These are phyloP conservation scores for Gallinago jamesoni DNA, from an alignment of 2,113 vertebrate genomes.

Conservation along the genomic window DNA sequence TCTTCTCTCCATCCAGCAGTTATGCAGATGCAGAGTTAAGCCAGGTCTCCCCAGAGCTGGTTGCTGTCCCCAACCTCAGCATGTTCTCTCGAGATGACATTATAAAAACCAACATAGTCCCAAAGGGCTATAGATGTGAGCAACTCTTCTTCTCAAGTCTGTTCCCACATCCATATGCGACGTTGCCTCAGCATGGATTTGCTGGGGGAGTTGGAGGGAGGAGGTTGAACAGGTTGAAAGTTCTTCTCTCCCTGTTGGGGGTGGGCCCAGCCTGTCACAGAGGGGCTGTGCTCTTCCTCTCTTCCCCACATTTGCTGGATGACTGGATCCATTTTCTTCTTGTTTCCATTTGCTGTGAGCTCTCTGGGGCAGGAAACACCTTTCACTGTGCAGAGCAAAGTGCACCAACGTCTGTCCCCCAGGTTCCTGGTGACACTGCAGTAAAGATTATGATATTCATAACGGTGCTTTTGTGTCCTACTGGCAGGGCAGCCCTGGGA, in stretches of 20 bases:
- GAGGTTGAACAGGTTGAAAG: neutral
- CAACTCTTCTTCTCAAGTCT: neutral
- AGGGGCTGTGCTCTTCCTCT: neutral
- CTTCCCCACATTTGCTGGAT: neutral
- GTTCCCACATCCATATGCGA: neutral
- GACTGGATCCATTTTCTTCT: neutral
- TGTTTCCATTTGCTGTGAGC: neutral
- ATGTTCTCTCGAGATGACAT: rapidly evolving
- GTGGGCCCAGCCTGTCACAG: neutral
- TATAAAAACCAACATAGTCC: neutral
- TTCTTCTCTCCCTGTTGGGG: neutral
- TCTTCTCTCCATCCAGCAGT: neutral
- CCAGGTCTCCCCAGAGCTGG: neutral
- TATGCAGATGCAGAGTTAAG: neutral
- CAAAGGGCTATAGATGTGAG: neutral
- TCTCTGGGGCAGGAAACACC: neutral
- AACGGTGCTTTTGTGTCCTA: neutral
- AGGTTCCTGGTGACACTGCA: neutral
- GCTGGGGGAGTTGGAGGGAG: neutral
- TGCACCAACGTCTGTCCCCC: neutral
- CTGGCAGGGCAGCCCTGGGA: constrained; percentile 86
- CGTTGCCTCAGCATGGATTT: neutral
- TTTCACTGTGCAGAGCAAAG: neutral
- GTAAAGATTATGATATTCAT: neutral
- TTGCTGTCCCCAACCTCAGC: neutral